A percentile compares a stretch with the other conserved stretches of the same genome.
These are phyloP conservation scores for Miichthys miiuy DNA, from an alignment of 2,797 vertebrate species.

Conservation along the genomic window DNA sequence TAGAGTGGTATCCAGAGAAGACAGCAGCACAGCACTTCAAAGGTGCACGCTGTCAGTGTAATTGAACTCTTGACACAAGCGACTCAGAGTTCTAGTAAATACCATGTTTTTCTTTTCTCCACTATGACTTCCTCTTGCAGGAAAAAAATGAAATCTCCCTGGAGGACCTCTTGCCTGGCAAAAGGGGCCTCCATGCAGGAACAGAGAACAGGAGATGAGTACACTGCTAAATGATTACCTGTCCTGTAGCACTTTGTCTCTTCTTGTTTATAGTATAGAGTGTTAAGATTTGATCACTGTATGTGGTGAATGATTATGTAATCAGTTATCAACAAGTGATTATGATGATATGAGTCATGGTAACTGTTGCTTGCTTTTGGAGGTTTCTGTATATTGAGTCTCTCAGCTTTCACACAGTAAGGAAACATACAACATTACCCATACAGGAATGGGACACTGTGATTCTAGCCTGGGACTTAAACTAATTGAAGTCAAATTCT, in stretches of 20 bases:
- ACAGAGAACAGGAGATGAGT: constrained; percentile 29
- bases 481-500: constrained; percentile 27
- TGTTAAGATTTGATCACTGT: constrained; percentile 8
- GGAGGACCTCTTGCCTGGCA: constrained; percentile 43
- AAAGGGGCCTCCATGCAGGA: constrained; percentile 54
- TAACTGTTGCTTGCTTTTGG: not conserved
- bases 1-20: constrained; percentile 30
- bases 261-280: not conserved
- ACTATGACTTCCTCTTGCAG: constrained; percentile 44
- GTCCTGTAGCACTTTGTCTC: constrained; percentile 5
- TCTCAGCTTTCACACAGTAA: not conserved
- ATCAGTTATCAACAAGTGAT: not conserved
- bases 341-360: not conserved
- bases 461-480: not conserved
- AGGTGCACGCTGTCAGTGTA: constrained; percentile 48
- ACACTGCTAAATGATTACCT: constrained; percentile 45
- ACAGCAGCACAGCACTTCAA: constrained; percentile 53
- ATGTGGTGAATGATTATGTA: not conserved
- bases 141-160: constrained; percentile 53
- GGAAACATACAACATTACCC: not conserved
- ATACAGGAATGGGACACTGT: not conserved
- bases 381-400: not conserved
- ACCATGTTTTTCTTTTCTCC: constrained; percentile 39
- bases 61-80: constrained; percentile 69
- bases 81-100: constrained; percentile 58